Conservation (phyloP, 2,113 vertebrate genomes). For the Alaudala cheleensis region DNA sequence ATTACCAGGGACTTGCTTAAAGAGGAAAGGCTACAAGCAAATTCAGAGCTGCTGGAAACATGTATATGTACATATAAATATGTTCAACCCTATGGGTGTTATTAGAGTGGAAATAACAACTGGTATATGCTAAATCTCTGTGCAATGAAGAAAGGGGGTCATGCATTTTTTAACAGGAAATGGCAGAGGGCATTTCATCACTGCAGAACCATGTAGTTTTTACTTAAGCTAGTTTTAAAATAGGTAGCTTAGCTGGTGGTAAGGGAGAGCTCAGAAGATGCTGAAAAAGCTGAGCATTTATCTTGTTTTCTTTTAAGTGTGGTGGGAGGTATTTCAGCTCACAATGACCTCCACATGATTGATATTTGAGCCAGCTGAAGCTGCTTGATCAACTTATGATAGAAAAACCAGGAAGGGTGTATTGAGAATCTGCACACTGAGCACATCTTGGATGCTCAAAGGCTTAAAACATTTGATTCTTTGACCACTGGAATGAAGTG, state of each 20-base stretch:
- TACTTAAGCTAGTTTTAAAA: neutral
- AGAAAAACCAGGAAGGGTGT: neutral
- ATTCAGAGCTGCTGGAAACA: neutral
- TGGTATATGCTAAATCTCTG: neutral
- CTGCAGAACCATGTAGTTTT: neutral
- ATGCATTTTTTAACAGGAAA: conserved; percentile 32
- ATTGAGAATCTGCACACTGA: neutral
- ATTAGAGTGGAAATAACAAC: conserved; percentile 4
- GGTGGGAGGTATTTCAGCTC: neutral
- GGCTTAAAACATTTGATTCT: neutral
- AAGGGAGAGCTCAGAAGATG: neutral
- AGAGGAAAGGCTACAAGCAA: neutral
- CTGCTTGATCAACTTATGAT: neutral
- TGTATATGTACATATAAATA: conserved; percentile 3
- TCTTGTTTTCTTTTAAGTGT: neutral
- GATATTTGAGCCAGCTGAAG: neutral
- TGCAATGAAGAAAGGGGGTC: neutral
- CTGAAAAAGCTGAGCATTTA: neutral
- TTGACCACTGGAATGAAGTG: neutral
- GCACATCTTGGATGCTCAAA: neutral
- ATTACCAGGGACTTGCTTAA: conserved; percentile 7
- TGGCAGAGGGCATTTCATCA: conserved; percentile 8
- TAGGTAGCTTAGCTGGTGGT: neutral
- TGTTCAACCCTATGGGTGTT: conserved; percentile 14
- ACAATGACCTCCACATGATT: neutral